A percentile compares a stretch with the other conserved stretches of the same genome.
phyloP scores from a whole-genome alignment of 2,113 vertebrate species.

The Barnardius zonarius region DNA sequence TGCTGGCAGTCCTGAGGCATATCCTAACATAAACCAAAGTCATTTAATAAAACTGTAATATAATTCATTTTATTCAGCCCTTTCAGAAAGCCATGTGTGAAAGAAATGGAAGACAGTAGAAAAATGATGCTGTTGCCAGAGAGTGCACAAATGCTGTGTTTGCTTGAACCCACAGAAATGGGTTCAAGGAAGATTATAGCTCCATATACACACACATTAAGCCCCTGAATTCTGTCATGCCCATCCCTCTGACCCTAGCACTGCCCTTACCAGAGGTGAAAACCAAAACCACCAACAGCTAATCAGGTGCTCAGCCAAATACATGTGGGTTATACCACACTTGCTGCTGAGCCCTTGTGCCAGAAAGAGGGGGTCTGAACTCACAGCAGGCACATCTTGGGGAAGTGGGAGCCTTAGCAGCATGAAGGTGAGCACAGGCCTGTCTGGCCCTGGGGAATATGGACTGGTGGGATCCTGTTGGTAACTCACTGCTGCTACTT shows the following conservation, averaged over 20 bases:
- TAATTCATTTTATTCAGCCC: neutral
- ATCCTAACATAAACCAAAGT: neutral
- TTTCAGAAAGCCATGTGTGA: neutral
- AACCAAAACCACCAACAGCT: neutral
- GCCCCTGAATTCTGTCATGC: neutral
- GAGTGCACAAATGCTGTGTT: neutral
- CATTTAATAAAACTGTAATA: neutral
- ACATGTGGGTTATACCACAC: neutral
- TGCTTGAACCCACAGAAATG: neutral
- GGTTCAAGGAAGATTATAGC: neutral
- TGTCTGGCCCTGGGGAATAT: neutral
- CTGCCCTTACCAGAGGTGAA: neutral
- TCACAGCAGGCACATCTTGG: rapidly evolving
- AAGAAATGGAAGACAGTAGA: neutral
- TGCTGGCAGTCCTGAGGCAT: slow-evolving; percentile 5
- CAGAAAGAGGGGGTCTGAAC: neutral
- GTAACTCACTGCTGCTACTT: neutral
- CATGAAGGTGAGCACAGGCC: neutral
- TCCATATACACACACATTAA: neutral
- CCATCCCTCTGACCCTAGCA: neutral
- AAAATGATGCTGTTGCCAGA: neutral
- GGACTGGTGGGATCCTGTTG: neutral
- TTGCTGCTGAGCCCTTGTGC: neutral
- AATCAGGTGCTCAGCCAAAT: neutral
- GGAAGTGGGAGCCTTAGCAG: neutral